These are phyloP conservation scores for Melipona bicolor DNA, from an alignment of 2,888 invertebrate genomes.

Conservation along the genomic window DNA sequence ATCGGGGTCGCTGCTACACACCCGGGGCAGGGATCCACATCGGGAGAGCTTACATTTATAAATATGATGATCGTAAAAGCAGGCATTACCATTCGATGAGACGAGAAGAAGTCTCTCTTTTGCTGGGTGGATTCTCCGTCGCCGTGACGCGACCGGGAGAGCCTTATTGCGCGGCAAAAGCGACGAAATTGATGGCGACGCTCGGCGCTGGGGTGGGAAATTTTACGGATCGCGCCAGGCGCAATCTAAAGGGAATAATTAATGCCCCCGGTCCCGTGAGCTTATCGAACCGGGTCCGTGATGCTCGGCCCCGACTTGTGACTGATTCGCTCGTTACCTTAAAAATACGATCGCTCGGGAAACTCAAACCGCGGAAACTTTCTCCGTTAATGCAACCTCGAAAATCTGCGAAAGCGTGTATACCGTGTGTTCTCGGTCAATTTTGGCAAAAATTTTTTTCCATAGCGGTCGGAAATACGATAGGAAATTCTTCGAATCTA, in stretches of 20 bases:
- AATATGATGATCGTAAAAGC: conserved; percentile 76
- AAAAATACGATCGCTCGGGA: background rate
- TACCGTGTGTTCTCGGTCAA: background rate
- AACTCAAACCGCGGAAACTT: background rate
- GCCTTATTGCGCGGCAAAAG: conserved; percentile 58
- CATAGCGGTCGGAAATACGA: too few species aligned
- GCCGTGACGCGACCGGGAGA: background rate
- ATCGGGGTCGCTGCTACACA: conserved; percentile 67
- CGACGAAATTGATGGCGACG: conserved; percentile 71
- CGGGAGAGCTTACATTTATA: conserved; percentile 71
- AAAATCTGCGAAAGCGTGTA: background rate
- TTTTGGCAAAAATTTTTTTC: background rate
- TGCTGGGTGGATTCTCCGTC: conserved; percentile 35
- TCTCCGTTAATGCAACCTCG: background rate
- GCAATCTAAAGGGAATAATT: conserved; percentile 76
- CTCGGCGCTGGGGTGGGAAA: conserved; percentile 52
- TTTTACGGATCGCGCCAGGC: conserved; percentile 67
- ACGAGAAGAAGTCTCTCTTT: conserved; percentile 58
- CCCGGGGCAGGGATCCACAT: conserved; percentile 13
- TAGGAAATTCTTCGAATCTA: too few species aligned
- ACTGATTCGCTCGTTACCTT: background rate
- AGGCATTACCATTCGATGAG: conserved; percentile 70
- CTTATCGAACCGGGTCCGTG: conserved; percentile 43
- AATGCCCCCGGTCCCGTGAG: conserved; percentile 66
- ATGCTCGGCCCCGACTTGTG: conserved; percentile 25